These are phyloP conservation scores for Melikaiella ostensackeni DNA, from an alignment of 2,888 invertebrate species.

Conservation along the genomic window DNA sequence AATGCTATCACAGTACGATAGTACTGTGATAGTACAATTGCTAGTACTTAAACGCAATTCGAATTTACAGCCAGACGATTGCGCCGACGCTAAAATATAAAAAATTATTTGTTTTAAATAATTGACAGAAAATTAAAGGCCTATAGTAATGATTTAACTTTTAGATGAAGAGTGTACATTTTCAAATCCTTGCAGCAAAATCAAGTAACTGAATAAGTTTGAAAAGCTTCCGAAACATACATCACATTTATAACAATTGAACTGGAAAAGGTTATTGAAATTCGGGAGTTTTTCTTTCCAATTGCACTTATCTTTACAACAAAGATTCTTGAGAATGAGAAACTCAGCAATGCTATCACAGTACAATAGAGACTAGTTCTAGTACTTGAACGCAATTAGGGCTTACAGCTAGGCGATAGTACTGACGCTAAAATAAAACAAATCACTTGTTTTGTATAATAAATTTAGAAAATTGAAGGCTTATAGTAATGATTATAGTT, in stretches of 20 bases:
- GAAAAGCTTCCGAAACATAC: not conserved
- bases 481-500: no score
- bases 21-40: no score
- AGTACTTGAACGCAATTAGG: constrained; percentile 38
- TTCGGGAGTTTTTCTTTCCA: not conserved
- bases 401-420: constrained; percentile 38
- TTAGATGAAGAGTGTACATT: no score
- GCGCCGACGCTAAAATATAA: not conserved
- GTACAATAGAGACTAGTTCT: constrained; percentile 25
- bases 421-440: not conserved
- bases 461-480: no score
- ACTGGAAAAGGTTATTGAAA: constrained; percentile 26
- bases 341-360: constrained; percentile 34
- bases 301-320: constrained; percentile 19
- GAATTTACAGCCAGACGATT: constrained; percentile 39
- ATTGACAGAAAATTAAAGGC: no score
- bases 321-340: constrained; percentile 27
- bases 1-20: constrained; percentile 32
- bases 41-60: constrained; percentile 35
- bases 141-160: no score
- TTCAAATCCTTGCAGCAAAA: no score
- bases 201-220: not conserved
- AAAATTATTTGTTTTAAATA: no score
- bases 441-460: no score
- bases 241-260: not conserved